phyloP scores from a whole-genome alignment of 1,140 invertebrate species.

The Hylaeus volcanicus region DNA sequence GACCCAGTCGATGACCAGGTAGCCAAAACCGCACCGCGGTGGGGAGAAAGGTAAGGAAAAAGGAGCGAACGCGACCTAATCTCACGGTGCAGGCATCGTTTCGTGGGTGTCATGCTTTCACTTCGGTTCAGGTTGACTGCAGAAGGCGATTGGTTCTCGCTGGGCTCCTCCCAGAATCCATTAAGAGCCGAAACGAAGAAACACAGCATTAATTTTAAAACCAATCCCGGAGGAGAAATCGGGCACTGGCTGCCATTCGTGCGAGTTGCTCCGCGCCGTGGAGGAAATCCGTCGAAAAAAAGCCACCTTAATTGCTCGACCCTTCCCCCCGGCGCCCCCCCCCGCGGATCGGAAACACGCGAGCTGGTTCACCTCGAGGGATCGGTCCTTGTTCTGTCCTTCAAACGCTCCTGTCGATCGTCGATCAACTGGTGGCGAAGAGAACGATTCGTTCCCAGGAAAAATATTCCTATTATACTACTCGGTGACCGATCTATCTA shows the following conservation, averaged over 20 bases:
- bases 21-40: background rate
- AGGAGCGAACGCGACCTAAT: constrained; percentile 68
- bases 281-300: constrained; percentile 67
- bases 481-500: too few species aligned
- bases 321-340: constrained; percentile 27
- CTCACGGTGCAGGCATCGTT: constrained; percentile 70
- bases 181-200: constrained; percentile 78
- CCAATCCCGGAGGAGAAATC: constrained; percentile 73
- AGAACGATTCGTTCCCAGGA: background rate
- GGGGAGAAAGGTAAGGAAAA: constrained; percentile 50
- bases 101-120: constrained; percentile 78
- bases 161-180: constrained; percentile 79
- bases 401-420: constrained; percentile 23
- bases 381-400: constrained; percentile 51
- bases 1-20: constrained; percentile 26
- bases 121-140: constrained; percentile 65
- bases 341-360: constrained; percentile 54
- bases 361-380: constrained; percentile 49
- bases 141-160: constrained; percentile 77
- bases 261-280: constrained; percentile 36
- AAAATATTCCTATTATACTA: background rate
- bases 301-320: constrained; percentile 69
- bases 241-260: constrained; percentile 71
- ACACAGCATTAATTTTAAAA: constrained; percentile 79
- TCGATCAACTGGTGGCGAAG: constrained; percentile 21